Evolutionary conservation across 1,140 invertebrate species (phyloP), one percentile per base, ranked within the genome.

Genomic region (Lucilia sericata): DNA sequence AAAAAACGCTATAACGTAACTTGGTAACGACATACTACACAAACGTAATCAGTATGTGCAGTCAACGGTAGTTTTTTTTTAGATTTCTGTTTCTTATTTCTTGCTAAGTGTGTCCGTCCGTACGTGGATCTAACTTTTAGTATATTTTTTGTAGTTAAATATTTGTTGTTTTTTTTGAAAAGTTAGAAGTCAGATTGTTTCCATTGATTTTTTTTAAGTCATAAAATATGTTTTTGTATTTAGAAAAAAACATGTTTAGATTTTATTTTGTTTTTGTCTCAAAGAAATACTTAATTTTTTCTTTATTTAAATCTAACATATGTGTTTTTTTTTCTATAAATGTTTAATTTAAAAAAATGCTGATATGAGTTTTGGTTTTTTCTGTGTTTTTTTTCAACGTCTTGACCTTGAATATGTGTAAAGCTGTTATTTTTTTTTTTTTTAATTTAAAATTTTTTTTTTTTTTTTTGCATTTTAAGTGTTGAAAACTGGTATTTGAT

Each of bases 401-500:
- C 55, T 60, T 60, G n/a, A 60, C 55, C 55, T 60, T 60, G 55
- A 60, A 60, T 14, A 60, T 60, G 55, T 60, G 14, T 60, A 60
- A 60, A 60, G 55, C n/a, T 60, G 42, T 42, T 42, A 10, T 42
- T 42, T 42, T 8, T 36, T 36, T n/a, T n/a, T 36, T 42, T 60
- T 60, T 17, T 5, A 60, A 17, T 60, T 17, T 60, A 60, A 60
- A 60, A 17, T 60, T 14, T 4, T 7, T n/a, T 42, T 42, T 42
- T 42, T 42, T 42, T 60, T 17, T 60, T 60, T 60, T 60, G 55
- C 55, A 60, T 60, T 60, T 60, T n/a, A 60, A 60, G 55, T 60
- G 55, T n/a, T 60, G 55, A 60, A 60, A 60, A 60, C 55, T 60
- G 55, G 55, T 60, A 60, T 60, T 60, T 60, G 42, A 42, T 42